Evolutionary conservation across 2,797 vertebrate genomes (phyloP).

Genomic region (Tapirus indicus): DNA sequence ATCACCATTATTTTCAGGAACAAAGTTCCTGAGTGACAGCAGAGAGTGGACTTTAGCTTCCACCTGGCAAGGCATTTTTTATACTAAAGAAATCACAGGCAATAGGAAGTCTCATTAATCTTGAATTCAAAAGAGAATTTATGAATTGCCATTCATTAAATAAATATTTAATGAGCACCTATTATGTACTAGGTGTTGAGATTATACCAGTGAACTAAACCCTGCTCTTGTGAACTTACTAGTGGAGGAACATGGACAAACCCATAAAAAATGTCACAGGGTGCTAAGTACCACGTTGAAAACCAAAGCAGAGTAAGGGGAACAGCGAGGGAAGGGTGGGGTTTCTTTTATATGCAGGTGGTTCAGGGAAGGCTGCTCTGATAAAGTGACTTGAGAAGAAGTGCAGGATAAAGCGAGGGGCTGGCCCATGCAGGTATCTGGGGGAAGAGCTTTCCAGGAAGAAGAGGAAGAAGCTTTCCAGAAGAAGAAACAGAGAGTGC

Average conservation of each 20-base stretch:
- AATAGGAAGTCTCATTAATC: background rate
- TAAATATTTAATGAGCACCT: background rate
- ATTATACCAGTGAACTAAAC: background rate
- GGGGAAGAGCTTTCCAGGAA: background rate
- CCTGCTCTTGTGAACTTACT: background rate
- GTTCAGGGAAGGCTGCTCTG: background rate
- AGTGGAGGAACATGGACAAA: background rate
- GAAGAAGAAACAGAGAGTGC: background rate
- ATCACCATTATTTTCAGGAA: background rate
- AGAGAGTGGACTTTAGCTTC: background rate
- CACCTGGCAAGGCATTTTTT: background rate
- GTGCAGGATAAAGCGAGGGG: background rate
- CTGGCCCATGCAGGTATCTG: background rate
- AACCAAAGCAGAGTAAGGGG: background rate
- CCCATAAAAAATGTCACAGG: background rate
- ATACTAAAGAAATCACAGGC: background rate
- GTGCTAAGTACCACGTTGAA: background rate
- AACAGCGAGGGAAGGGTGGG: background rate
- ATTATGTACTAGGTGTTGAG: background rate
- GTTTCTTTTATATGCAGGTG: background rate
- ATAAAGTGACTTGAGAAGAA: background rate
- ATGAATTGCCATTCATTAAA: background rate
- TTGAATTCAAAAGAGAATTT: conserved; percentile 17
- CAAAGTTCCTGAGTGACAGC: background rate
- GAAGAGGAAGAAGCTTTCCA: background rate